Conservation (phyloP, 1,140 invertebrate genomes). For the Drosophila simulans region DNA sequence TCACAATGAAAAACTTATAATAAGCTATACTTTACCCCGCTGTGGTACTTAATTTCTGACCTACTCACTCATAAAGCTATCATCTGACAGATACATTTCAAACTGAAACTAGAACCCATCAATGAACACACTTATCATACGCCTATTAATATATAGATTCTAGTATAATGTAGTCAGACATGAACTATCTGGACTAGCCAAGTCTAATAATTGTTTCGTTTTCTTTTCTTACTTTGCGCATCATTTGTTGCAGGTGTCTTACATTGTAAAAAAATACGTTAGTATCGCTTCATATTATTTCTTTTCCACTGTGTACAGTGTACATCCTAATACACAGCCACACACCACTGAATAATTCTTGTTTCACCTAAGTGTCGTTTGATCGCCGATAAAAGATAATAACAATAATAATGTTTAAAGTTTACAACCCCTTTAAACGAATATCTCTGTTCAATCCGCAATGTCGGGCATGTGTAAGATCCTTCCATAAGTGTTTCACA, state of each 20-base stretch:
- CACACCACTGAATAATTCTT: constrained; percentile 36
- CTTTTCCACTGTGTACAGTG: constrained; percentile 55
- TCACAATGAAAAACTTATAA: not conserved
- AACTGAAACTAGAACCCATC: constrained; percentile 22
- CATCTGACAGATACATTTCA: constrained; percentile 14
- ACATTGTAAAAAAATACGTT: constrained; percentile 84
- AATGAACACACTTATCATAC: constrained; percentile 20
- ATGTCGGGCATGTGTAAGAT: constrained; percentile 62
- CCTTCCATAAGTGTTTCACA: constrained; percentile 46
- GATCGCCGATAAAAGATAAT: constrained; percentile 29
- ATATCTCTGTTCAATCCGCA: constrained; percentile 22
- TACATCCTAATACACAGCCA: constrained; percentile 7
- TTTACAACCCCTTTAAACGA: constrained; percentile 16
- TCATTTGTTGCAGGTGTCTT: constrained; percentile 84
- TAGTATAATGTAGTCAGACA: constrained; percentile 45
- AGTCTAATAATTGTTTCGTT: constrained; percentile 78
- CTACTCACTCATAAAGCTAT: constrained; percentile 3
- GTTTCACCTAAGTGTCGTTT: constrained; percentile 39
- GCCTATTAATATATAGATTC: constrained; percentile 27
- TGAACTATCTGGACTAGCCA: constrained; percentile 67
- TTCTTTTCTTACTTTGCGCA: constrained; percentile 82
- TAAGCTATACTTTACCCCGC: not conserved
- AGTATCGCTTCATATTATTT: constrained; percentile 82
- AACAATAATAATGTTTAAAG: constrained; percentile 3
- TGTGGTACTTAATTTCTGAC: constrained; percentile 22